Conservation (phyloP, 2,888 invertebrate genomes). For the Ischnus inquisitorius region DNA sequence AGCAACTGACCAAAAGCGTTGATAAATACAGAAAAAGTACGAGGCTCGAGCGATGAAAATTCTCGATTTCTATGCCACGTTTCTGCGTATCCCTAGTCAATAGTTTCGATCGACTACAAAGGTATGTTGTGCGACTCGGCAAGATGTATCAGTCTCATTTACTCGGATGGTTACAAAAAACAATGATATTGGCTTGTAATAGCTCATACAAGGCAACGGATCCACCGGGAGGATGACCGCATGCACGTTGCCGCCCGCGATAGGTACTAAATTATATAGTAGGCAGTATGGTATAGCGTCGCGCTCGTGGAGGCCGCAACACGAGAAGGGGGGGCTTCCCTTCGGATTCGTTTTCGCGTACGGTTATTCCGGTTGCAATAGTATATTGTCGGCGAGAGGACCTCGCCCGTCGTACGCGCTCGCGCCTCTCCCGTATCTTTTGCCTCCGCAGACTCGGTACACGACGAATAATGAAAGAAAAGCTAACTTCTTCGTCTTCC, state of each 20-base stretch:
- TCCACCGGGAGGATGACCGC: constrained; percentile 28
- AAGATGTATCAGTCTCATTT: too few relatives aligned
- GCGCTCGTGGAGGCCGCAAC: constrained; percentile 26
- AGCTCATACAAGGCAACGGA: neutral
- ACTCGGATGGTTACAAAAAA: too few relatives aligned
- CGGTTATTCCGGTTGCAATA: constrained; percentile 68
- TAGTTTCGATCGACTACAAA: too few relatives aligned
- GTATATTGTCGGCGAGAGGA: constrained; percentile 32
- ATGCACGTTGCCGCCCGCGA: constrained; percentile 51
- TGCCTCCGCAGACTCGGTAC: constrained; percentile 14
- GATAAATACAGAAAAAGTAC: neutral
- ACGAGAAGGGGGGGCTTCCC: constrained; percentile 17
- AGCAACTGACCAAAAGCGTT: constrained; percentile 19
- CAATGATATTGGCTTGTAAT: constrained; percentile 3
- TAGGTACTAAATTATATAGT: constrained; percentile 46
- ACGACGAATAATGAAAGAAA: constrained; percentile 61
- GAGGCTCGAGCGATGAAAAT: neutral
- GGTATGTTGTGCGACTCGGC: too few relatives aligned
- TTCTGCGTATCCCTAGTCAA: too few relatives aligned
- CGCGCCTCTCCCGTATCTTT: constrained; percentile 37
- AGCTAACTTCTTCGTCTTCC: constrained; percentile 35
- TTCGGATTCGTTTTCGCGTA: constrained; percentile 60
- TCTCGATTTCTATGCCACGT: neutral
- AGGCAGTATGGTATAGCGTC: constrained; percentile 27
- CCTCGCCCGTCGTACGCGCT: constrained; percentile 48